These are phyloP conservation scores for Stegastes partitus DNA, from an alignment of 2,113 vertebrate species.

Conservation along the genomic window DNA sequence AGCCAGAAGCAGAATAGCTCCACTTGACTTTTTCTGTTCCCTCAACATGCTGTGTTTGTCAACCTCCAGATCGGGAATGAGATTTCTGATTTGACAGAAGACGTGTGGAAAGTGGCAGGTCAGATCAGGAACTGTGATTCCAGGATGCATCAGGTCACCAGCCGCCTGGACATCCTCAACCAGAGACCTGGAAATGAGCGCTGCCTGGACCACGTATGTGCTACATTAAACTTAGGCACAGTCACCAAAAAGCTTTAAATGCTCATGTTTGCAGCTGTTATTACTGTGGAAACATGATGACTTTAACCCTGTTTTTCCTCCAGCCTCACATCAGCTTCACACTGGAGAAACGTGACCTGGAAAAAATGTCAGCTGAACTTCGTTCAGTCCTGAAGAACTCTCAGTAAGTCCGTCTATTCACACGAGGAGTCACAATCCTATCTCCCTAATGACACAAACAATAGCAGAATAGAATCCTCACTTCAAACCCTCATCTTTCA, in stretches of 20 bases:
- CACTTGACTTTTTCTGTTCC: too few relatives aligned
- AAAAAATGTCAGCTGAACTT: slow-evolving; percentile 10
- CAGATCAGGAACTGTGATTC: slow-evolving; percentile 38
- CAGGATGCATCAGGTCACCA: slow-evolving; percentile 23
- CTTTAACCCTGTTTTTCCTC: neutral
- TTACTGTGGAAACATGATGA: neutral
- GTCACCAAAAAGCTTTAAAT: too few relatives aligned
- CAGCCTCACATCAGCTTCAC: slow-evolving; percentile 37
- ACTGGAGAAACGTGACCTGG: slow-evolving; percentile 33
- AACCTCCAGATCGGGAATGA: slow-evolving; percentile 35
- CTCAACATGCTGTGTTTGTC: neutral
- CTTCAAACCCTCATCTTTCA: neutral
- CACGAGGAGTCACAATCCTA: too few relatives aligned
- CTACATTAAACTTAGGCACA: neutral
- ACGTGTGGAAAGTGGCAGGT: neutral
- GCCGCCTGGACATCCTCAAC: slow-evolving; percentile 46
- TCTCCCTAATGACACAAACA: too few relatives aligned
- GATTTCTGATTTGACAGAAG: slow-evolving; percentile 29
- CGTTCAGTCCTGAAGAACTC: neutral
- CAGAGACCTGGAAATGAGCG: slow-evolving; percentile 32
- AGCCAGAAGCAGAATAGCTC: too few relatives aligned
- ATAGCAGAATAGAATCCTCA: too few relatives aligned
- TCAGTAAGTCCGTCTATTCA: slow-evolving; percentile 44
- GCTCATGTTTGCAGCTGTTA: too few relatives aligned
- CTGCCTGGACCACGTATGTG: slow-evolving; percentile 37